These are phyloP conservation scores for Acrocephalus kingi DNA, from an alignment of 2,113 vertebrate species.

Conservation along the genomic window DNA sequence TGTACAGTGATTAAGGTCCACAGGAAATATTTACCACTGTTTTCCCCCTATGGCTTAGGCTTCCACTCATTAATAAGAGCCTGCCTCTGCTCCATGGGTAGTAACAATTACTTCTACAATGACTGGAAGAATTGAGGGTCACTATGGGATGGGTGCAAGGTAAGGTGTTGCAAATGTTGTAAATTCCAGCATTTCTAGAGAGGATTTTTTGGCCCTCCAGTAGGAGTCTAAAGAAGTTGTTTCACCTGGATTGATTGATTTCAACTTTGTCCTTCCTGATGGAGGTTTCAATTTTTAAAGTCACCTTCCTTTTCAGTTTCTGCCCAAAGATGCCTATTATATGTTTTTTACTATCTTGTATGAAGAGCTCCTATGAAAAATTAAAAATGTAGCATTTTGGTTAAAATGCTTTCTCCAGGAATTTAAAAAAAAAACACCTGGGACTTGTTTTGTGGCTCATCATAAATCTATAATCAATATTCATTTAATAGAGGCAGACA, in stretches of 20 bases:
- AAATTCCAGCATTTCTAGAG: neutral
- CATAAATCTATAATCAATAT: neutral
- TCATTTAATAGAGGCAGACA: neutral
- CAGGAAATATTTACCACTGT: neutral
- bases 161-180: neutral
- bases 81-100: neutral
- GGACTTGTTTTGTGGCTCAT: neutral
- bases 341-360: neutral
- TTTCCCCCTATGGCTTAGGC: neutral
- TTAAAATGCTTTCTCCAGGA: neutral
- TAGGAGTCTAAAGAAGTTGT: neutral
- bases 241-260: neutral
- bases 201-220: neutral
- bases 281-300: neutral
- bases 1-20: neutral
- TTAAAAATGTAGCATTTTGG: neutral
- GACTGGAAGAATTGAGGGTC: neutral
- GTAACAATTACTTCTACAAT: neutral
- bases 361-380: neutral
- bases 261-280: neutral
- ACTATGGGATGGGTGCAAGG: neutral
- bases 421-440: neutral
- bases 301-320: neutral
- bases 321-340: neutral
- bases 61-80: neutral